Base-by-base conservation (phyloP, 1,140 invertebrate genomes). In the Drosophila setifemur region DNA sequence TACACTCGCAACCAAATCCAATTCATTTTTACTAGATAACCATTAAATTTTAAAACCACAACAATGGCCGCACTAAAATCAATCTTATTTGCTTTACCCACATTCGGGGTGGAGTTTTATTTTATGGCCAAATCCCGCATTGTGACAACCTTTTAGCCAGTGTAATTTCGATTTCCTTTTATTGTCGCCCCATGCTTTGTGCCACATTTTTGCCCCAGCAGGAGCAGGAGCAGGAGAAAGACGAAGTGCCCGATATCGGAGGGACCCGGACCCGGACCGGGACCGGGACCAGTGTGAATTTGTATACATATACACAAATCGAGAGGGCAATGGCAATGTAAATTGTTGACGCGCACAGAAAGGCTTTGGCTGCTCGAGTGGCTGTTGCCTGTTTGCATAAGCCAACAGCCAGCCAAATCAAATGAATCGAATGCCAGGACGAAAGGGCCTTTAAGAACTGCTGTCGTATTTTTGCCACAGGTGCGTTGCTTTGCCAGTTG, bases 271-370 rank as follows among this genome's bases (percentile, higher is more conserved):
- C n/a, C n/a, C n/a, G n/a, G n/a, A n/a, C n/a, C n/a, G 45, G 26
- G 4, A 25, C 44, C 7, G 11, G 7, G 57, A 8, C 4, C 26
- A 33, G 60, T 61, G 60, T 45, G 28, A 35, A 42, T 21, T 43
- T 37, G 31, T 35, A 42, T 18, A 26, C 28, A 44, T 43, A 31
- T 48, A 44, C 16, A 61, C 60, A 71, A 78, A 64, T 83, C 57
- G 66, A 75, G 66, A 55, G 57, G 66, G 76, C 76, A 81, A 81
- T 79, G 49, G 76, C 76, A 81, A 82, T 85, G 74, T 85, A 85
- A 85, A 85, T 74, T 83, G 70, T 82, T 82, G 72, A 71, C 67
- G 68, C 54, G 45, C 68, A 52, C 43, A 52, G 68, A 71, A 71
- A 71, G 45, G 54, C 54, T 71, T 71, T 71, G 45, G 60, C 67